Evolutionary conservation across 1,140 invertebrate species (phyloP), one percentile per base, ranked within the genome.

Genomic region (Drosophila ironensis): DNA sequence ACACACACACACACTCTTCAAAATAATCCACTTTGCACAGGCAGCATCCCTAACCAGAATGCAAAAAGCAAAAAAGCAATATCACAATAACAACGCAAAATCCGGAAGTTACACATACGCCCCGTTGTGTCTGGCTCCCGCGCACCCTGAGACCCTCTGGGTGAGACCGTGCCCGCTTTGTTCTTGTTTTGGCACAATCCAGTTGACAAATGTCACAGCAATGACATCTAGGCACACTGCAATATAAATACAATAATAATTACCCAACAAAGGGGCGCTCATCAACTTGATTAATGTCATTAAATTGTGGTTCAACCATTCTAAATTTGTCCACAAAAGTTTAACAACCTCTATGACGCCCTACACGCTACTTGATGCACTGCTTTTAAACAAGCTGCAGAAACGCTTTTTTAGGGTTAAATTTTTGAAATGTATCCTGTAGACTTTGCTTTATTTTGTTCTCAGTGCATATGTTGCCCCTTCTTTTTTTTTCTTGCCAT

Each of bases 71-170:
- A 30, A 20, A 30, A 35, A 40, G 14, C 5, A 42, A 57, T 56
- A 48, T n/a, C 46, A 52, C 66, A 71, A 52, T 71, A 48, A 72
- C 22, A 72, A 33, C 41, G 38, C 22, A 25, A 72, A 57, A 72
- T 67, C 60, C 66, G 61, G 74, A 80, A 78, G 74, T 86, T 86
- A 72, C 74, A 84, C 80, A 84, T 86, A 86, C 80, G 80, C 70
- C 78, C 66, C 50, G 70, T 84, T 69, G 77, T 66, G 14, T 27
- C 30, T 45, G 40, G 25, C 12, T 17, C 40, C 33, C 22, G 30
- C 25, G 20, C 24, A 42, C 52, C 33, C 19, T 24, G 7, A 59
- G 25, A 12, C 22, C 19, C 7, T 46, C n/a, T n/a, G n/a, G n/a
- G n/a, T n/a, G 11, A 42, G 12, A 25, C 37, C 30, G 7, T 35